Conservation (phyloP, 2,888 invertebrate species). For the Tipula vernalis region DNA sequence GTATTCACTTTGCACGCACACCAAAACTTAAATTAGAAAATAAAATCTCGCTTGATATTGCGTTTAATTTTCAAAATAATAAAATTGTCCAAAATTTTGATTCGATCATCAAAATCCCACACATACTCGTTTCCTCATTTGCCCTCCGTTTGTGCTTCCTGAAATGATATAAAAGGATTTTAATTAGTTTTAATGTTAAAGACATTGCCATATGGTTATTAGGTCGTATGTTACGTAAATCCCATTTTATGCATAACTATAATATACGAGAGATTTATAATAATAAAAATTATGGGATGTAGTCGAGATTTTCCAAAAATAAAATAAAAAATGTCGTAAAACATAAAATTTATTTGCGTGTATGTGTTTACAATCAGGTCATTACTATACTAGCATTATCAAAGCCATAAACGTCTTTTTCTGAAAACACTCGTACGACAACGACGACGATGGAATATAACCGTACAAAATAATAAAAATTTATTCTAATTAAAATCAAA, state of each 20-base stretch:
- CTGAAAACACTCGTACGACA: not conserved
- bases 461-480: not conserved
- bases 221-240: not conserved
- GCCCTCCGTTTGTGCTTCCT: not conserved
- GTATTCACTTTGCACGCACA: not conserved
- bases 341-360: not conserved
- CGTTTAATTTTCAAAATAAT: not conserved
- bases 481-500: not conserved
- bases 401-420: not conserved
- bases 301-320: not conserved
- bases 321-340: not conserved
- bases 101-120: not conserved
- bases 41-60: not conserved
- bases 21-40: not conserved
- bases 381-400: not conserved
- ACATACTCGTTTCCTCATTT: not conserved
- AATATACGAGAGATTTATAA: not conserved
- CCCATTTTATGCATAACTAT: not conserved
- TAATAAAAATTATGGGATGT: not conserved
- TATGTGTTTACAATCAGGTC: not conserved
- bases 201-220: not conserved
- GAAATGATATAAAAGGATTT: not conserved
- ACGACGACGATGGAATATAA: not conserved
- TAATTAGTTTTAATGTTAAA: not conserved
- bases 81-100: not conserved